Percentiles rank a stretch among this genome's conserved stretches.
Conservation (phyloP, 2,113 vertebrate genomes). For the Chroicocephalus ridibundus region DNA sequence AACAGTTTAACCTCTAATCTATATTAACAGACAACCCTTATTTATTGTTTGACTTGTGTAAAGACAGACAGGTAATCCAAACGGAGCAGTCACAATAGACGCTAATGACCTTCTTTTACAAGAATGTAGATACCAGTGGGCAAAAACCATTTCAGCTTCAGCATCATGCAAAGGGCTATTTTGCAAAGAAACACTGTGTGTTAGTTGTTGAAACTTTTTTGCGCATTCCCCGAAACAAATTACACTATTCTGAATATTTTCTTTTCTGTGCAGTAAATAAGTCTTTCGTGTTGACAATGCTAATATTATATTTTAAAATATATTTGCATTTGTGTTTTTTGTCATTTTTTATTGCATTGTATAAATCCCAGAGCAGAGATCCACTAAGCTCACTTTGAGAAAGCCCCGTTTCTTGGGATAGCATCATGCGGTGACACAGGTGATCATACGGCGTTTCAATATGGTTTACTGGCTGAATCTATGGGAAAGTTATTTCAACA, state of each 20-base stretch:
- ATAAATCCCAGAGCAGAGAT: slow-evolving; percentile 72
- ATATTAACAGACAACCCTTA: neutral
- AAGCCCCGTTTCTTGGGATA: slow-evolving; percentile 39
- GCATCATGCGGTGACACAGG: slow-evolving; percentile 9
- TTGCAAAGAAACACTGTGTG: slow-evolving; percentile 83
- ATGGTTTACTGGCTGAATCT: neutral
- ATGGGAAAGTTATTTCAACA: neutral
- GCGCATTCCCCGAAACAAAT: slow-evolving; percentile 81
- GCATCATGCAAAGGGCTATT: slow-evolving; percentile 74
- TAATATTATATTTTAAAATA: slow-evolving; percentile 84
- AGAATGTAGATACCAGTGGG: slow-evolving; percentile 62
- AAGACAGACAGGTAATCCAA: slow-evolving; percentile 24
- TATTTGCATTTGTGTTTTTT: slow-evolving; percentile 76
- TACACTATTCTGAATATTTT: slow-evolving; percentile 74
- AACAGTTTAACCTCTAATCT: slow-evolving; percentile 44
- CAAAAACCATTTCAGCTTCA: slow-evolving; percentile 61
- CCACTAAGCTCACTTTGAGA: slow-evolving; percentile 59
- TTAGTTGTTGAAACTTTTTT: slow-evolving; percentile 85
- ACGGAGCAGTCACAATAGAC: neutral
- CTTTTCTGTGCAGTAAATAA: slow-evolving; percentile 74
- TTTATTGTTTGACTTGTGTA: slow-evolving; percentile 21
- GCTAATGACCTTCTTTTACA: slow-evolving; percentile 74
- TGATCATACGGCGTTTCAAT: neutral
- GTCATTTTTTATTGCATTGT: slow-evolving; percentile 75
- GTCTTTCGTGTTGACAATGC: slow-evolving; percentile 82